Percentiles rank a stretch among this genome's conserved stretches.
Evolutionary conservation across 2,888 invertebrate species (phyloP).

Genomic region (Sinotaia quadrata): DNA sequence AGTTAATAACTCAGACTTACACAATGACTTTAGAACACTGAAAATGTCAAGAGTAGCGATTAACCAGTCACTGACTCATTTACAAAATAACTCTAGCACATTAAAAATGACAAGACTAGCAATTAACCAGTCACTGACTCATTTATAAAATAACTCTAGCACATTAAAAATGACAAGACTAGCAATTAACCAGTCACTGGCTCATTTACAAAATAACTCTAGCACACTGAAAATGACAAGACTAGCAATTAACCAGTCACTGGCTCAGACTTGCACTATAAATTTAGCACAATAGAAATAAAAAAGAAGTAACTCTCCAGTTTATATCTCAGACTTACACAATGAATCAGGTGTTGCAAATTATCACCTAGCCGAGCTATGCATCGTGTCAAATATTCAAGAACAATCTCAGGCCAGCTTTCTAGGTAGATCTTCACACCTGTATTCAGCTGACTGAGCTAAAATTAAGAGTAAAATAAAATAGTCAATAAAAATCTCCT

Average conservation of each 20-base stretch:
- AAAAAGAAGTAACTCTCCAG: background rate
- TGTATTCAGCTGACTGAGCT: conserved; percentile 42
- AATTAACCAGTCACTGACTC: background rate
- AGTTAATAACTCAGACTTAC: too few species aligned
- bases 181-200: background rate
- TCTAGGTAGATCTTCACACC: conserved; percentile 45
- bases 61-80: too few species aligned
- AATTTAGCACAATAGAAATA: background rate
- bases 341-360: conserved; percentile 60
- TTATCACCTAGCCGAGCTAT: conserved; percentile 50
- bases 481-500: background rate
- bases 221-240: too few species aligned
- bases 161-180: background rate
- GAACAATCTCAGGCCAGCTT: conserved; percentile 56
- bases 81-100: too few species aligned
- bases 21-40: too few species aligned
- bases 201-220: background rate
- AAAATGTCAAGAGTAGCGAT: too few species aligned
- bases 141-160: background rate
- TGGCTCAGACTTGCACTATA: conserved; percentile 56
- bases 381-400: conserved; percentile 60
- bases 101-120: background rate
- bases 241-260: too few species aligned
- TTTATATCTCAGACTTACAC: conserved; percentile 50
- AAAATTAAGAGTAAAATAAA: conserved; percentile 1